Conservation (phyloP, 2,113 vertebrate species). For the Pseudorhombus dupliciocellatus region DNA sequence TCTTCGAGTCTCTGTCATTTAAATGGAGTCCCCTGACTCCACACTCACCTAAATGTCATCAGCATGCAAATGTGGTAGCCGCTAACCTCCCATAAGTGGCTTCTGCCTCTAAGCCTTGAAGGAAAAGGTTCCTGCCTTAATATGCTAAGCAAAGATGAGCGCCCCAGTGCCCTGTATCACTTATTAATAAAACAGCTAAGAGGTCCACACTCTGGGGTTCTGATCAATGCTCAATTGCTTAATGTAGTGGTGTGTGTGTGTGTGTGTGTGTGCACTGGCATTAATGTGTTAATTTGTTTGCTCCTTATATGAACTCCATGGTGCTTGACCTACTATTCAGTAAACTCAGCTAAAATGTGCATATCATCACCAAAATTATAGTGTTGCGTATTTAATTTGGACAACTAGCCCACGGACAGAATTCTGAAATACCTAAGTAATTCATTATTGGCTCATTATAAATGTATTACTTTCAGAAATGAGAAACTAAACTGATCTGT, state of each 20-base stretch:
- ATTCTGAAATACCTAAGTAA: background rate
- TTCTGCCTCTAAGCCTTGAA: constrained; percentile 60
- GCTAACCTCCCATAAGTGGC: constrained; percentile 64
- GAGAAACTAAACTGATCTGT: background rate
- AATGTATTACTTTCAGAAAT: background rate
- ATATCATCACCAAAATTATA: background rate
- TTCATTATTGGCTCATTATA: background rate
- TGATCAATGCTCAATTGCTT: constrained; percentile 70
- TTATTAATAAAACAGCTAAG: constrained; percentile 69
- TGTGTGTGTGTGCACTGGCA: constrained; percentile 1
- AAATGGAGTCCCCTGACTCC: constrained; percentile 59
- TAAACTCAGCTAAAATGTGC: background rate
- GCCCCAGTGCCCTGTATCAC: constrained; percentile 56
- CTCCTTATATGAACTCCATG: background rate
- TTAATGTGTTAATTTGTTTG: background rate
- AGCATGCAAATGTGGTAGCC: constrained; percentile 55
- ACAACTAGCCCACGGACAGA: too few species aligned
- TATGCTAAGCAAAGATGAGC: constrained; percentile 65
- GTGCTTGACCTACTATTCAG: background rate
- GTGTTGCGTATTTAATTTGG: background rate
- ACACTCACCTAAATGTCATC: constrained; percentile 66
- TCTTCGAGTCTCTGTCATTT: constrained; percentile 68
- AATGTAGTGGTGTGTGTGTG: constrained; percentile 30
- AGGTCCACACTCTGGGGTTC: constrained; percentile 51
- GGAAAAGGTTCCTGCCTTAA: constrained; percentile 67